Base-by-base conservation (phyloP, 2,888 invertebrate genomes). In the Xylota segnis region DNA sequence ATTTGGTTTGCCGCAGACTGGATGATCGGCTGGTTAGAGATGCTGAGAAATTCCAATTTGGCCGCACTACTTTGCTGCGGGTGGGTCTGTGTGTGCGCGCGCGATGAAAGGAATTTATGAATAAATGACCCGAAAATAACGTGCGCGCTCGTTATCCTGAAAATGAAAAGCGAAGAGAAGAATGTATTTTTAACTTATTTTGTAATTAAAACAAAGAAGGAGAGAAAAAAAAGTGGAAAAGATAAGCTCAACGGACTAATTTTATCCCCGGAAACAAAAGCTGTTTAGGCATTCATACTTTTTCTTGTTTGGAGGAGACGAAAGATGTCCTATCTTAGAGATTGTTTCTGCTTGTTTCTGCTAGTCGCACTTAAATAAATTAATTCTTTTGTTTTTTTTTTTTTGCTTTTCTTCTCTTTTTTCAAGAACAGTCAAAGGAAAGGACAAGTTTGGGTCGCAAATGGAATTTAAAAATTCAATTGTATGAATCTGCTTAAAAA, bases 101-200 rank as follows among this genome's bases (percentile, higher is more conserved):
- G 40, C 16, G 68, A 40, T 32, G 54, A 63, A 23, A 54, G 40
- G 18, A 52, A 59, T 50, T 72, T 37, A 34, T n/a, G 14, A 50
- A 23, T 32, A 43, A 74, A 45, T 74, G 63, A 54, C 32, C 63
- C 74, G 54, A 45, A 16, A 56, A 18, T 74, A 56, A 45, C 23
- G 43, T 16, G 40, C 40, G 40, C 29, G 40, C 40, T 14, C n/a
- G 27, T 29, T 63, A 45, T 32, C 10, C 74, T 65, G 43, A 43
- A 74, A 74, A 54, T 45, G 32, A 54, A 54, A 12, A 61, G 32
- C 6, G n/a, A 18, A 14, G 1, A 59, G 43, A 29, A 9, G 5
- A 50, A 40, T 23, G 5, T 74, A 54, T 74, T 74, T 74, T 63
- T 63, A 63, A 18, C 37, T 23, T 56, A 40, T 18, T 54, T 50